Base-by-base conservation (phyloP, 2,797 vertebrate genomes). In the Oceanodroma leucorhoa region DNA sequence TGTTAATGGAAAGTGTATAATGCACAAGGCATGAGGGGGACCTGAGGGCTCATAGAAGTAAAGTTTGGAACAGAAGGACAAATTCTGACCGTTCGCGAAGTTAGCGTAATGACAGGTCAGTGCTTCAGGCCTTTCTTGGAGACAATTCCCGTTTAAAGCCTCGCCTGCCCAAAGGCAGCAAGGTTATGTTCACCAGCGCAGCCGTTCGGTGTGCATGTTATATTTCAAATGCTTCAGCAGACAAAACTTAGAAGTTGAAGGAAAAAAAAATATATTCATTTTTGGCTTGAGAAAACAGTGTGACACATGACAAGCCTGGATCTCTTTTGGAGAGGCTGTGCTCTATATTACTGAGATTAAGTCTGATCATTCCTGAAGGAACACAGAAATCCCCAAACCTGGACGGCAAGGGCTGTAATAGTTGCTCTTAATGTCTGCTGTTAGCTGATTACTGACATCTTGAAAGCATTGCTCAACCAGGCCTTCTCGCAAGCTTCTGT, bases 371-470 rank as follows among this genome's bases (percentile, higher is more conserved):
- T 91, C 64, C 91, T 95, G 94, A 93, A 89, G 95, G 93, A 95
- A 96, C 80, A 18, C 87, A 96, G 95, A 83, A 95, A 86, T 48
- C 40, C 58, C 77, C 43, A 45, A 58, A 60, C 54, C 76, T 90
- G 94, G 83, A 90, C 46, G 57, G 92, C 84, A 69, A 87, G 81
- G 83, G 84, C 83, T 92, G 78, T 58, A 73, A 72, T 48, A 67
- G 89, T 34, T 95, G 96, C 93, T 96, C 97, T 95, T 96, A 95
- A 83, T 93, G 97, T 78, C 89, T 90, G 95, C 91, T 91, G 95
- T 97, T 97, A 94, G 97, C 97, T 98, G 98, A 98, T 98, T 98
- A 97, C 97, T 97, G 97, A 97, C 98, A 98, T 98, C 98, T 98
- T 98, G 98, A 98, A 98, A 67, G 94, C 97, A 98, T 98, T 98